Base-by-base conservation (phyloP, 2,797 vertebrate species). In the Bovichtus diacanthus region DNA sequence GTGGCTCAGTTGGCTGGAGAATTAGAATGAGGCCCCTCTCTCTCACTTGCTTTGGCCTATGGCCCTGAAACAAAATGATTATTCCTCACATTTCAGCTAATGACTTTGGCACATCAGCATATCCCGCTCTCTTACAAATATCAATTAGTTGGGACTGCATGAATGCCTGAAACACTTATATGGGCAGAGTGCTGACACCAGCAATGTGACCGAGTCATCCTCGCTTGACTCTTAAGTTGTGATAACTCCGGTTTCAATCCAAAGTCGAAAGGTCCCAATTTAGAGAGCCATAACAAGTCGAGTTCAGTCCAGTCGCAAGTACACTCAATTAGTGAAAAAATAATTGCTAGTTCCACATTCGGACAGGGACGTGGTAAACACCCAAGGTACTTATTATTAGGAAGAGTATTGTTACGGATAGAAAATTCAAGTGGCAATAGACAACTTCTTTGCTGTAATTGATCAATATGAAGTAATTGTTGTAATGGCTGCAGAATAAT, bases 21-120 rank as follows among this genome's bases (percentile, higher is more conserved):
- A 92, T 92, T 72, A 65, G 21, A 86, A 87, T 67, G 47, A 72
- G 75, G 50, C 59, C 56, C 23, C 55, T 27, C 29, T 31, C 59
- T 68, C 61, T 67, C 68, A n/a, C n/a, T 64, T 50, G 34, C 72
- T 78, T 78, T 91, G 90, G 84, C 86, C 58, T 83, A 62, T 83
- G 82, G 88, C 88, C 88, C 81, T 83, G 77, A 87, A 81, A 84
- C 83, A 82, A 88, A 91, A 88, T 82, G 85, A 94, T 92, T 90
- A 87, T 88, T 89, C 80, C 83, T 91, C 79, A 86, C 77, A 87
- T 91, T 92, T 90, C 69, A 67, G 87, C 85, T 92, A 93, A 93
- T 90, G 88, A 92, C 83, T 88, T 78, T 90, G 83, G 84, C 82
- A 69, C 88, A 89, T 91, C 86, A 89, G 89, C 88, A 86, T 83